Percentiles rank a stretch among this genome's conserved stretches.
These are phyloP conservation scores for Aythya baeri DNA, from an alignment of 2,113 vertebrate species.

Conservation along the genomic window DNA sequence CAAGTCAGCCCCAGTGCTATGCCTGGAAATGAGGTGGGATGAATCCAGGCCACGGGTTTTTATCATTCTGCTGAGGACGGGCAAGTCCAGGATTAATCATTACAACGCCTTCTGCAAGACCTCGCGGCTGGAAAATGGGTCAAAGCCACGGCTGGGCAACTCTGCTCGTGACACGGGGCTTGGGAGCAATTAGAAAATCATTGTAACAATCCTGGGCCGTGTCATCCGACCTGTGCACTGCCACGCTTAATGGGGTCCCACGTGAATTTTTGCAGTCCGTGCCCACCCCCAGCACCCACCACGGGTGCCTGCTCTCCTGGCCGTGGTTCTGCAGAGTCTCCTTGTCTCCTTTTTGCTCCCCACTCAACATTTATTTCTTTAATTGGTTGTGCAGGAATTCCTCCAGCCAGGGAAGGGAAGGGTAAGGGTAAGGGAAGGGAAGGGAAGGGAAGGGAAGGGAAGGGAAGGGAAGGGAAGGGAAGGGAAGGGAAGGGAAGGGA, in stretches of 20 bases:
- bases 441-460: too few species aligned
- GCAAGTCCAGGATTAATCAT: constrained; percentile 40
- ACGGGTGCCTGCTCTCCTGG: accelerated
- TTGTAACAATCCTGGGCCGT: background rate
- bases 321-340: background rate
- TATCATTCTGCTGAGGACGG: constrained; percentile 27
- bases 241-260: background rate
- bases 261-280: background rate
- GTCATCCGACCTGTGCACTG: background rate
- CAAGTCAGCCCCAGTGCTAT: background rate
- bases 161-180: background rate
- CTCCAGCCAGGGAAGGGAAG: background rate
- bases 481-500: too few species aligned
- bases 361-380: background rate
- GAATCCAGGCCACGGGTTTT: constrained; percentile 9
- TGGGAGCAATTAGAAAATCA: background rate
- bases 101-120: constrained; percentile 20
- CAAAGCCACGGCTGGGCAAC: background rate
- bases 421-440: too few species aligned
- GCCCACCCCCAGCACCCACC: background rate
- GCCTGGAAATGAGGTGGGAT: background rate
- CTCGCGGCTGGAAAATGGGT: constrained; percentile 37
- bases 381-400: background rate
- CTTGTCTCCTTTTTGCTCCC: background rate
- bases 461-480: too few species aligned